Conservation (phyloP, 2,113 vertebrate genomes). For the Pseudolaguvia tuberculata region DNA sequence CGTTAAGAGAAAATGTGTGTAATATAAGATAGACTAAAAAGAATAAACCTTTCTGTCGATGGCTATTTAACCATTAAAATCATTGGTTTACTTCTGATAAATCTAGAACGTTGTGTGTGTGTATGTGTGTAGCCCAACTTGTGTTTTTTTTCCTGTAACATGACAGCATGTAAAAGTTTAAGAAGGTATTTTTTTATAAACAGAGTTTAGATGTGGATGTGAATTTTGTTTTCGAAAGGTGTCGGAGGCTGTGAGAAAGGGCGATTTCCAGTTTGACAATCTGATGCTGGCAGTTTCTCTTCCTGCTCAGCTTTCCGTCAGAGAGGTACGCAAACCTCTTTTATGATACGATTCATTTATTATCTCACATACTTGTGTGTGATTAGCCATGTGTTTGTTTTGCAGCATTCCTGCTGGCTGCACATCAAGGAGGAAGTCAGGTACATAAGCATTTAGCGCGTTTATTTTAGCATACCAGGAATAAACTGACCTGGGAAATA, state of each 20-base stretch:
- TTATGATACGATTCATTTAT: too few relatives aligned
- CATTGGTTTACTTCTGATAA: not conserved
- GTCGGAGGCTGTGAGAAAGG: slow-evolving; percentile 72
- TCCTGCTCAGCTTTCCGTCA: slow-evolving; percentile 88
- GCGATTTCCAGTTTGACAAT: slow-evolving; percentile 79
- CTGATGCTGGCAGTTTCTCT: slow-evolving; percentile 89
- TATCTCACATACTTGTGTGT: too few relatives aligned
- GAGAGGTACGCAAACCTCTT: slow-evolving; percentile 77
- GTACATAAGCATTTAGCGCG: slow-evolving; percentile 61
- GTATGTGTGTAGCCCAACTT: too few relatives aligned
- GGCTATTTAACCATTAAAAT: too few relatives aligned
- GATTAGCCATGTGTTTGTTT: slow-evolving; percentile 28
- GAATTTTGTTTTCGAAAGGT: slow-evolving; percentile 66
- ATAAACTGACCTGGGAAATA: not conserved
- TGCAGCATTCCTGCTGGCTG: slow-evolving; percentile 87
- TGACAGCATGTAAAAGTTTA: not conserved
- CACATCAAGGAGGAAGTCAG: slow-evolving; percentile 84
- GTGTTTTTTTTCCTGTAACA: not conserved
- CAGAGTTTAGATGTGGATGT: not conserved
- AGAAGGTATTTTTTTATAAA: not conserved
- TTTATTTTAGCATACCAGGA: not conserved
- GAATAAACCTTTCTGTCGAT: not conserved
- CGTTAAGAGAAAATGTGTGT: too few relatives aligned
- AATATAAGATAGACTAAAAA: not conserved
- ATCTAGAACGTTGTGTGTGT: too few relatives aligned